A percentile compares a stretch with the other conserved stretches of the same genome.
phyloP scores from a whole-genome alignment of 2,797 vertebrate species.

The Macropodus opercularis region DNA sequence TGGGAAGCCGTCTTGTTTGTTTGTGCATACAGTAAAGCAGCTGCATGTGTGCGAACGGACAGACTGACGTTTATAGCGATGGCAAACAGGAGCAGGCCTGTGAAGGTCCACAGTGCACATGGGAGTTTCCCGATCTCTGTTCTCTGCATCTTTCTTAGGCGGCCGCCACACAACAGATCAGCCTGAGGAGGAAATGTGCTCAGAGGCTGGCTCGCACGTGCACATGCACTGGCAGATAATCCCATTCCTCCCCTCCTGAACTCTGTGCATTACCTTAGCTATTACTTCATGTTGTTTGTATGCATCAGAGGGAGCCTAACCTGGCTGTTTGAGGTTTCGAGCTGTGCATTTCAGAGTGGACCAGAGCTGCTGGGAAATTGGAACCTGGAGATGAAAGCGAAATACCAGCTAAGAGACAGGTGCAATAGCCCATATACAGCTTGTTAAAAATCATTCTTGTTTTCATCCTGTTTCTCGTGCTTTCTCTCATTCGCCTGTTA shows the following conservation, averaged over 20 bases:
- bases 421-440: constrained; percentile 15
- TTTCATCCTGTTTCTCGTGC: background rate
- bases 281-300: constrained; percentile 33
- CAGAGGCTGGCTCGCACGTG: background rate
- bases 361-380: constrained; percentile 15
- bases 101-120: constrained; percentile 46
- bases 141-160: constrained; percentile 33
- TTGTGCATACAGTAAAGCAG: background rate
- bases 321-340: constrained; percentile 24
- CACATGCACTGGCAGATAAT: background rate
- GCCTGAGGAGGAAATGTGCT: constrained; percentile 13
- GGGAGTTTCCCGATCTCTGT: constrained; percentile 31
- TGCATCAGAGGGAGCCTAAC: constrained; percentile 22
- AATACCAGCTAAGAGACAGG: constrained; percentile 13
- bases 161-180: constrained; percentile 23
- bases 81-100: constrained; percentile 52
- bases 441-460: constrained; percentile 24
- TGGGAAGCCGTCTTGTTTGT: constrained; percentile 14
- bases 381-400: constrained; percentile 31
- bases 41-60: constrained; percentile 25
- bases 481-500: background rate
- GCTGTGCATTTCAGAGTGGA: constrained; percentile 26
- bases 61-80: constrained; percentile 39
- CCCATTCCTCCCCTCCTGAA: background rate
- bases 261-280: constrained; percentile 12